Conservation (phyloP, 1,140 invertebrate species). For the Reticulitermes speratus region DNA sequence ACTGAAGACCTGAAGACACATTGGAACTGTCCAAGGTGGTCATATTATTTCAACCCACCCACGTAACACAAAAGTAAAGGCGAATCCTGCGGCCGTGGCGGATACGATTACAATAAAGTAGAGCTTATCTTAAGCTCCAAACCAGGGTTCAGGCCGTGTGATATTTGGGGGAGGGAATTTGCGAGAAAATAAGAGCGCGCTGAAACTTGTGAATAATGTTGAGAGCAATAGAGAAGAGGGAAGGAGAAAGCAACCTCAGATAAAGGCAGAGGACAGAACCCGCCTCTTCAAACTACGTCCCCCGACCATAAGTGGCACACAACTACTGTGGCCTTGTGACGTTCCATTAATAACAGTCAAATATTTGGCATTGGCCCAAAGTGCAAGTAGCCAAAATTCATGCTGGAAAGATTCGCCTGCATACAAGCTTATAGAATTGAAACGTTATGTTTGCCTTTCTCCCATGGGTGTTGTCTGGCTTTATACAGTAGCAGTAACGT, state of each 20-base stretch:
- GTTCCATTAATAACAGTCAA: not conserved
- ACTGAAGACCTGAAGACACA: not conserved
- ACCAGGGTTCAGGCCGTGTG: not conserved
- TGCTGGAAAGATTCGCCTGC: not conserved
- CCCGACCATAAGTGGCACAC: not conserved
- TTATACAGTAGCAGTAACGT: not conserved
- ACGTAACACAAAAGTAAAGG: not conserved
- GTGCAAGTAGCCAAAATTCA: not conserved
- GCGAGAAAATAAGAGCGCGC: not conserved
- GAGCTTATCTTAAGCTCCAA: not conserved
- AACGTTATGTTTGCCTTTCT: not conserved
- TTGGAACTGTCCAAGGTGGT: not conserved
- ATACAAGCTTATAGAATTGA: not conserved
- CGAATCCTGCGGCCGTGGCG: not conserved
- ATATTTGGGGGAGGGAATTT: not conserved
- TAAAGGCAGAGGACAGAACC: not conserved
- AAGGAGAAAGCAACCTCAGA: not conserved
- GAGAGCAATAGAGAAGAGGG: not conserved
- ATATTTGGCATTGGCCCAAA: not conserved
- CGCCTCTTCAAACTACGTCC: not conserved
- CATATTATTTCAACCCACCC: not conserved
- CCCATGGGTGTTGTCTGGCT: not conserved
- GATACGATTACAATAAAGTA: constrained; percentile 9
- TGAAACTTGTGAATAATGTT: not conserved
- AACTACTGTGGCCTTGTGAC: not conserved